Conservation (phyloP, 2,113 vertebrate species). For the Pao palembangensis region DNA sequence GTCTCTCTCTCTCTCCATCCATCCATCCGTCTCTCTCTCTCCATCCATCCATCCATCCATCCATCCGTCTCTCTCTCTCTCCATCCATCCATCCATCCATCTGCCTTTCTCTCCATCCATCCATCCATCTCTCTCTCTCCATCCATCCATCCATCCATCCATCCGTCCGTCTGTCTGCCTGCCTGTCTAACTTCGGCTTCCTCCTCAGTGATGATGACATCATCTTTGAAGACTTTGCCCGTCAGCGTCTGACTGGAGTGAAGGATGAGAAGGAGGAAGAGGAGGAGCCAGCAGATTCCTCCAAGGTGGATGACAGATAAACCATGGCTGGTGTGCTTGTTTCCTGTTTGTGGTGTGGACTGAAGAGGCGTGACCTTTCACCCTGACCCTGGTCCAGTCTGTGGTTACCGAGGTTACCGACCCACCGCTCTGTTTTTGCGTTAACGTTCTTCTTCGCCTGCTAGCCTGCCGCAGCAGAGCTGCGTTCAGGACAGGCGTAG, state of each 20-base stretch:
- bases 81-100: not conserved
- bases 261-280: slow-evolving; percentile 85
- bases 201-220: slow-evolving; percentile 88
- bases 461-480: no score
- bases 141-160: no score
- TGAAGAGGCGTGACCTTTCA: no score
- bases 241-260: slow-evolving; percentile 87
- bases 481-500: no score
- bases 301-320: slow-evolving; percentile 78
- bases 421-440: no score
- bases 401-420: no score
- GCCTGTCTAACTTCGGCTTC: slow-evolving; percentile 4
- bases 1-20: not conserved
- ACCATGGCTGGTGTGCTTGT: not conserved
- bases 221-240: slow-evolving; percentile 93
- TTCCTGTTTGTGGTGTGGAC: no score
- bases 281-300: slow-evolving; percentile 81
- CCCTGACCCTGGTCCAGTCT: no score
- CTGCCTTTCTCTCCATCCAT: no score
- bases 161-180: not conserved
- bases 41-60: not conserved
- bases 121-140: no score
- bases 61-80: not conserved
- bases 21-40: slow-evolving; percentile 13
- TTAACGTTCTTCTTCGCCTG: no score